phyloP scores from a whole-genome alignment of 2,797 vertebrate species.

The Melanotaenia parkinsoni region DNA sequence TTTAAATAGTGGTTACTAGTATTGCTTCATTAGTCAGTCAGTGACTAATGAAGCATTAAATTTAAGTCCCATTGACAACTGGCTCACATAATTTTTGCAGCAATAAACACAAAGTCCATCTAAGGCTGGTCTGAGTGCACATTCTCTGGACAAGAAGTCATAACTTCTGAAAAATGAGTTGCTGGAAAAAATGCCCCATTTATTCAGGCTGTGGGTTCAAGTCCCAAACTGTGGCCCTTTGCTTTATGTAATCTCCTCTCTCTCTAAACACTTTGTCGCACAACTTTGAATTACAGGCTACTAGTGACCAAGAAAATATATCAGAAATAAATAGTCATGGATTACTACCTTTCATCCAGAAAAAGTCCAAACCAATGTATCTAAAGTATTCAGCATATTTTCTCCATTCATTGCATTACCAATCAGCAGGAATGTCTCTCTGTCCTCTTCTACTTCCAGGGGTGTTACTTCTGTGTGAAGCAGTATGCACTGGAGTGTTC shows the following conservation, averaged over 20 bases:
- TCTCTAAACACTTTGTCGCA: too few relatives aligned
- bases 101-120: not conserved
- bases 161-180: not conserved
- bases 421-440: not conserved
- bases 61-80: not conserved
- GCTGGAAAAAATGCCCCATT: too few relatives aligned
- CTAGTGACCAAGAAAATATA: too few relatives aligned
- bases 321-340: not conserved
- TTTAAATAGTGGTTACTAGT: not conserved
- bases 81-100: too few relatives aligned
- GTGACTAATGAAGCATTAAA: not conserved
- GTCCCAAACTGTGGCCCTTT: too few relatives aligned
- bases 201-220: too few relatives aligned
- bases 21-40: not conserved
- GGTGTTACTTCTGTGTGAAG: slow-evolving; percentile 98
- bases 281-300: too few relatives aligned
- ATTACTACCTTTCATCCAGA: not conserved
- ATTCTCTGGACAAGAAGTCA: not conserved
- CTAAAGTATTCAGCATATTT: too few relatives aligned
- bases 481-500: slow-evolving; percentile 98
- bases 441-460: slow-evolving; percentile 74
- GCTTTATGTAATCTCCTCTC: too few relatives aligned
- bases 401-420: not conserved
- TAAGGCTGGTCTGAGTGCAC: not conserved
- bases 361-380: not conserved